These are phyloP conservation scores for Salminus brasiliensis DNA, from an alignment of 2,113 vertebrate genomes.

Conservation along the genomic window DNA sequence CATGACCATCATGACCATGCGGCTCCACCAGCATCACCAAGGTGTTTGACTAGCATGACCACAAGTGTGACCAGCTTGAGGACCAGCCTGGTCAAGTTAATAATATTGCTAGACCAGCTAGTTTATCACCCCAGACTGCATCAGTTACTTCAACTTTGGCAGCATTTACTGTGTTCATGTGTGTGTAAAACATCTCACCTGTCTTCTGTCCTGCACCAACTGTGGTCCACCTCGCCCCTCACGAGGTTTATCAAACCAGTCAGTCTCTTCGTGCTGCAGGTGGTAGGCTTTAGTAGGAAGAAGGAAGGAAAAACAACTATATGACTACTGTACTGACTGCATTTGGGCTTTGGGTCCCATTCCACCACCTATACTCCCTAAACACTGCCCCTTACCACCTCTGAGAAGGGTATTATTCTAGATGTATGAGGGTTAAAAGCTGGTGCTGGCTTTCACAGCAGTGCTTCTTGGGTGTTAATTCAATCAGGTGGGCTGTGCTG, in stretches of 20 bases:
- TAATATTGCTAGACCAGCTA: too few species aligned
- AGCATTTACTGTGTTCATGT: not conserved
- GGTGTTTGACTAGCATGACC: too few species aligned
- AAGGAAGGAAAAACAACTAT: slow-evolving; percentile 73
- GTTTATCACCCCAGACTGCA: too few species aligned
- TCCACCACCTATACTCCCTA: slow-evolving; percentile 19
- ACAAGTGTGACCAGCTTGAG: too few species aligned
- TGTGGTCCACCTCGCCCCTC: slow-evolving; percentile 81
- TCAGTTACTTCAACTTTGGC: too few species aligned
- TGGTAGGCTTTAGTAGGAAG: slow-evolving; percentile 90
- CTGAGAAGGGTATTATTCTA: not conserved
- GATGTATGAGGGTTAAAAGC: not conserved
- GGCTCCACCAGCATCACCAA: too few species aligned
- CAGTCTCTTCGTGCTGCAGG: slow-evolving; percentile 94
- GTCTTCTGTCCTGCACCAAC: slow-evolving; percentile 84
- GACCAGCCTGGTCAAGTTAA: too few species aligned
- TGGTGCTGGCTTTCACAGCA: not conserved
- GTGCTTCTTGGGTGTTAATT: not conserved
- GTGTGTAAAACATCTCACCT: slow-evolving; percentile 71
- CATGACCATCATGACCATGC: too few species aligned
- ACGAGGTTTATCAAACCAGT: slow-evolving; percentile 99
- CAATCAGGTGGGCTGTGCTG: slow-evolving; percentile 18
- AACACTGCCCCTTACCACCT: slow-evolving; percentile 31
- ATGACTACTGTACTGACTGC: slow-evolving; percentile 17
- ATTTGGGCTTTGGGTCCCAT: slow-evolving; percentile 15